Evolutionary conservation across 1,140 invertebrate genomes (phyloP).

Genomic region (Euwallacea similis): DNA sequence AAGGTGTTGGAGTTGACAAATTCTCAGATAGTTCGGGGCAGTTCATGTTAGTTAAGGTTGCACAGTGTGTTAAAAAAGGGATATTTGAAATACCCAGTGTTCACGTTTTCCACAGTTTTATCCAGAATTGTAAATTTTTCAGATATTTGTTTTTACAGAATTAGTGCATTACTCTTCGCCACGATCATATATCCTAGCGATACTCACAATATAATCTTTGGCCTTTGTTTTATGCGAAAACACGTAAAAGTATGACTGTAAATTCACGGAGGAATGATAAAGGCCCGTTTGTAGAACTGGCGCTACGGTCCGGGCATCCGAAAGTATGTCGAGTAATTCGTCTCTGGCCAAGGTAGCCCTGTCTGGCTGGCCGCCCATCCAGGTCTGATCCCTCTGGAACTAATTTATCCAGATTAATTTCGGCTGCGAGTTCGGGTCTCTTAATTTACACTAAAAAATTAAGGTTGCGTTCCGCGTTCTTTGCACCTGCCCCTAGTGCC

Average conservation of each 20-base stretch:
- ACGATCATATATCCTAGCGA: too few species aligned
- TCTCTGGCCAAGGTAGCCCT: slow-evolving; percentile 61
- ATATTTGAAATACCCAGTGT: too few species aligned
- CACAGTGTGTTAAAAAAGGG: too few species aligned
- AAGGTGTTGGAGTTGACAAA: too few species aligned
- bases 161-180: too few species aligned
- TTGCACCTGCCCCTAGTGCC: slow-evolving; percentile 7
- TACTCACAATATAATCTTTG: slow-evolving; percentile 70
- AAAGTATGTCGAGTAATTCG: slow-evolving; percentile 81
- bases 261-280: slow-evolving; percentile 72
- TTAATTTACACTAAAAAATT: slow-evolving; percentile 25
- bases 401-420: slow-evolving; percentile 27
- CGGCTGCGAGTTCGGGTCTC: slow-evolving; percentile 3
- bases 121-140: too few species aligned
- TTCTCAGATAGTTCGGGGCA: too few species aligned
- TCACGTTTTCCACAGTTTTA: too few species aligned
- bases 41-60: too few species aligned
- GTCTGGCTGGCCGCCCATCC: slow-evolving; percentile 55
- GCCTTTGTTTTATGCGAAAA: slow-evolving; percentile 80
- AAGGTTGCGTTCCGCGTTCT: slow-evolving; percentile 10
- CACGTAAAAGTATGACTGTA: slow-evolving; percentile 84
- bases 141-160: too few species aligned
- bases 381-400: slow-evolving; percentile 29
- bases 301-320: slow-evolving; percentile 80
- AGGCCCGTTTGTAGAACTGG: slow-evolving; percentile 73